phyloP scores from a whole-genome alignment of 2,888 invertebrate genomes.

The Mythimna pallens region DNA sequence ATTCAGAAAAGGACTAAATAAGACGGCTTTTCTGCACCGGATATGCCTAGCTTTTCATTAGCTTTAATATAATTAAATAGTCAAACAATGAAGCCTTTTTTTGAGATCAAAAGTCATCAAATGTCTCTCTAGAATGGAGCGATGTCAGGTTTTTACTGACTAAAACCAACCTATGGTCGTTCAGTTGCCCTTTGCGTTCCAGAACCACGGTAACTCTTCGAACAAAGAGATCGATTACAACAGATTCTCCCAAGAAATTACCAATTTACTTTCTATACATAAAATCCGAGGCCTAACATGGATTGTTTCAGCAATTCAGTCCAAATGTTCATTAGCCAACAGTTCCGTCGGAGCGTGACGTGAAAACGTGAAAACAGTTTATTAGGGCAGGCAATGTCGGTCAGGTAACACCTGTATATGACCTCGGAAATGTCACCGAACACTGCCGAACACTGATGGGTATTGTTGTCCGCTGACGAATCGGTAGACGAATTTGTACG shows the following conservation, averaged over 20 bases:
- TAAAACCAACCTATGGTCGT: too few species aligned
- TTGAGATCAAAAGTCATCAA: too few species aligned
- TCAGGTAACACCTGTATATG: conserved; percentile 63
- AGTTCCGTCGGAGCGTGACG: conserved; percentile 61
- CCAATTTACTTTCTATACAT: conserved; percentile 26
- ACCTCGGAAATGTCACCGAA: conserved; percentile 55
- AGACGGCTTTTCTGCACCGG: background rate
- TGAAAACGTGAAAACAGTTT: conserved; percentile 66
- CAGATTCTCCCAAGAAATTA: background rate
- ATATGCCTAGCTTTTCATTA: background rate
- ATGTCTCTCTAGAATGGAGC: too few species aligned
- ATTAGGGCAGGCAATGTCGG: conserved; percentile 72
- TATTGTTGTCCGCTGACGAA: conserved; percentile 31
- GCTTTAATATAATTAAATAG: background rate
- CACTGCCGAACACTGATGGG: background rate
- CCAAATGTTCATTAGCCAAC: conserved; percentile 63
- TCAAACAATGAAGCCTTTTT: background rate
- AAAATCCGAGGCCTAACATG: conserved; percentile 24
- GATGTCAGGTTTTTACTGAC: too few species aligned
- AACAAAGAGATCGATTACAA: background rate
- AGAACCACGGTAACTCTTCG: too few species aligned
- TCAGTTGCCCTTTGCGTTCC: too few species aligned
- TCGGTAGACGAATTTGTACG: conserved; percentile 11
- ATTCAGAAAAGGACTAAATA: background rate
- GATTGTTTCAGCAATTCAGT: conserved; percentile 47